Percentiles rank a stretch among this genome's conserved stretches.
phyloP scores from a whole-genome alignment of 2,888 invertebrate species.

The Morpho deidamia region DNA sequence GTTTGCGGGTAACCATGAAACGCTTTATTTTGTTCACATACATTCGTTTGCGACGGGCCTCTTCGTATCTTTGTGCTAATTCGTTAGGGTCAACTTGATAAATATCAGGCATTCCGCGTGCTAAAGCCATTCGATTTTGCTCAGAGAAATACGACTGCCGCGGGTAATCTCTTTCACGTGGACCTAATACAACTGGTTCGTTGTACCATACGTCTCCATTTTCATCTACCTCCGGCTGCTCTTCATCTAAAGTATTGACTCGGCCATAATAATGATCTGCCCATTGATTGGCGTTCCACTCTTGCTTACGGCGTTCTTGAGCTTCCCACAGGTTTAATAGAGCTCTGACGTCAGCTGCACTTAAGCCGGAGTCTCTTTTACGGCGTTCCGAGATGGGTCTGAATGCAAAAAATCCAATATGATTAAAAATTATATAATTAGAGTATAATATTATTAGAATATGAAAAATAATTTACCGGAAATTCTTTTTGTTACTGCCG shows the following conservation, averaged over 20 bases:
- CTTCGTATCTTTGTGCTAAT: slow-evolving; percentile 64
- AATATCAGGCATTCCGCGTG: slow-evolving; percentile 61
- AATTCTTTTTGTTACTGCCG: slow-evolving; percentile 68
- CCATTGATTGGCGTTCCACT: slow-evolving; percentile 69
- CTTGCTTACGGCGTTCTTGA: slow-evolving; percentile 73
- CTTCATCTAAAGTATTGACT: slow-evolving; percentile 60
- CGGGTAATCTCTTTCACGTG: slow-evolving; percentile 60
- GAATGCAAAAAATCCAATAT: not conserved
- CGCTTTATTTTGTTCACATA: slow-evolving; percentile 76
- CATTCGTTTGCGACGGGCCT: slow-evolving; percentile 68
- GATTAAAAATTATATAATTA: not conserved
- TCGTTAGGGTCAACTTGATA: slow-evolving; percentile 64
- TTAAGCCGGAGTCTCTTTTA: slow-evolving; percentile 79
- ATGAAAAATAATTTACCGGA: slow-evolving; percentile 41
- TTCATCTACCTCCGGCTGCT: slow-evolving; percentile 69
- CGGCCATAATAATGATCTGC: slow-evolving; percentile 61
- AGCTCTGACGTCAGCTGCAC: slow-evolving; percentile 80
- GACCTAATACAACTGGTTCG: slow-evolving; percentile 73
- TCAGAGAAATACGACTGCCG: slow-evolving; percentile 70
- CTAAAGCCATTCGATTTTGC: slow-evolving; percentile 62
- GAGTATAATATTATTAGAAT: not conserved
- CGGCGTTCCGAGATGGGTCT: slow-evolving; percentile 71
- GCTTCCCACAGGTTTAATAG: slow-evolving; percentile 80
- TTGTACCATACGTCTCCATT: slow-evolving; percentile 80
- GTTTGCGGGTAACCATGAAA: slow-evolving; percentile 81